Percentiles rank a stretch among this genome's conserved stretches.
Evolutionary conservation across 2,888 invertebrate genomes (phyloP).

Genomic region (Aspidapion aeneum): DNA sequence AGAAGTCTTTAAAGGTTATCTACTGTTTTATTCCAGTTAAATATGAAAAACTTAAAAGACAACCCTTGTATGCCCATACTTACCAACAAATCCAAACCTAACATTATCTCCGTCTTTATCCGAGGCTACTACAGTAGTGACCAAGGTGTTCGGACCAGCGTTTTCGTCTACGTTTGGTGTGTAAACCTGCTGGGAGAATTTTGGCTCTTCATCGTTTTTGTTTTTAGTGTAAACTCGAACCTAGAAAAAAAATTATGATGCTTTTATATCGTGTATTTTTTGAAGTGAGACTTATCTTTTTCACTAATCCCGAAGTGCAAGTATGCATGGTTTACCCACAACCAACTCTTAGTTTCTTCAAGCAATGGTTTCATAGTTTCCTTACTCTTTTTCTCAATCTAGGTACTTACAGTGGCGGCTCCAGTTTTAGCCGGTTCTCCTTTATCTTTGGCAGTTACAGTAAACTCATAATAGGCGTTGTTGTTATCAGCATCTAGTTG

Average conservation of each 20-base stretch:
- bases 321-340: no score
- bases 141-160: conserved; percentile 90
- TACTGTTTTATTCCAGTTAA: no score
- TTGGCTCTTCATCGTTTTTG: conserved; percentile 96
- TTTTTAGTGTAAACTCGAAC: conserved; percentile 96
- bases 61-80: no score
- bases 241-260: conserved; percentile 1
- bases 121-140: conserved; percentile 94
- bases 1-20: no score
- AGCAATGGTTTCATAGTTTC: no score
- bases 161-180: conserved; percentile 96
- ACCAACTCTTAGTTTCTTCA: no score
- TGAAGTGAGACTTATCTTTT: no score
- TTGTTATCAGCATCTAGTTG: conserved; percentile 95
- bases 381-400: no score
- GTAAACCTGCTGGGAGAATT: conserved; percentile 94
- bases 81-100: conserved; percentile 83
- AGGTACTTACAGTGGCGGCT: conserved; percentile 71
- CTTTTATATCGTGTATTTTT: no score
- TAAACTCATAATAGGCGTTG: conserved; percentile 94
- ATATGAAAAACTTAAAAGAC: no score
- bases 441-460: conserved; percentile 91
- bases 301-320: no score
- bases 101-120: conserved; percentile 98
- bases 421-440: conserved; percentile 92